These are phyloP conservation scores for Bemisia tabaci DNA, from an alignment of 1,140 invertebrate genomes.

Conservation along the genomic window DNA sequence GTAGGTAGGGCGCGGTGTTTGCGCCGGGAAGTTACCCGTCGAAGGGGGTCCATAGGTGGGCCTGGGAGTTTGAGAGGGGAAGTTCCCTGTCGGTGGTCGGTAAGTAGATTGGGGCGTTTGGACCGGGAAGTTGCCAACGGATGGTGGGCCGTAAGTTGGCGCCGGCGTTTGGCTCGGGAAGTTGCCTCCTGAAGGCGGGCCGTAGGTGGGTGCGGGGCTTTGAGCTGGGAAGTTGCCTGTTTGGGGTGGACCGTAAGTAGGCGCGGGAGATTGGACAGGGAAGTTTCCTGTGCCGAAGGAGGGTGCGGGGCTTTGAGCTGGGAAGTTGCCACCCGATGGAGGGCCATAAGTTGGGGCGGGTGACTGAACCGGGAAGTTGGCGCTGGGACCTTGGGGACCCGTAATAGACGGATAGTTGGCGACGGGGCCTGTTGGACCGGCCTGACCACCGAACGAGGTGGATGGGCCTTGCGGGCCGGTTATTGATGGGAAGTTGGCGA, in stretches of 20 bases:
- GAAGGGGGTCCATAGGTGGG: slow-evolving; percentile 2
- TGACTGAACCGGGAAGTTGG: slow-evolving; percentile 8
- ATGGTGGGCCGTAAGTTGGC: not conserved
- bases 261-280: not conserved
- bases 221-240: slow-evolving; percentile 8
- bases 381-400: slow-evolving; percentile 16
- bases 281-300: not conserved
- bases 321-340: not conserved
- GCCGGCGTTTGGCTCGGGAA: slow-evolving; percentile 1
- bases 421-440: slow-evolving; percentile 25
- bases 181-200: slow-evolving; percentile 1
- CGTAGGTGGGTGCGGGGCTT: slow-evolving; percentile 13
- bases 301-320: not conserved
- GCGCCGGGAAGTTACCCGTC: slow-evolving; percentile 4
- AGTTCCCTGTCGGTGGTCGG: slow-evolving; percentile 1
- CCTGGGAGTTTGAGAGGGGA: slow-evolving; percentile 2
- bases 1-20: slow-evolving; percentile 15
- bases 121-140: slow-evolving; percentile 7
- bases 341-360: slow-evolving; percentile 1
- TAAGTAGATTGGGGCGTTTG: slow-evolving; percentile 14
- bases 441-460: slow-evolving; percentile 20
- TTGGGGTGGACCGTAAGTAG: not conserved
- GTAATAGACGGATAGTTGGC: slow-evolving; percentile 13
- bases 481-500: slow-evolving; percentile 17
- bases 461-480: slow-evolving; percentile 22